Evolutionary conservation across 2,888 invertebrate genomes (phyloP), one percentile per base, ranked within the genome.

Genomic region (Himalopsyche anomala): DNA sequence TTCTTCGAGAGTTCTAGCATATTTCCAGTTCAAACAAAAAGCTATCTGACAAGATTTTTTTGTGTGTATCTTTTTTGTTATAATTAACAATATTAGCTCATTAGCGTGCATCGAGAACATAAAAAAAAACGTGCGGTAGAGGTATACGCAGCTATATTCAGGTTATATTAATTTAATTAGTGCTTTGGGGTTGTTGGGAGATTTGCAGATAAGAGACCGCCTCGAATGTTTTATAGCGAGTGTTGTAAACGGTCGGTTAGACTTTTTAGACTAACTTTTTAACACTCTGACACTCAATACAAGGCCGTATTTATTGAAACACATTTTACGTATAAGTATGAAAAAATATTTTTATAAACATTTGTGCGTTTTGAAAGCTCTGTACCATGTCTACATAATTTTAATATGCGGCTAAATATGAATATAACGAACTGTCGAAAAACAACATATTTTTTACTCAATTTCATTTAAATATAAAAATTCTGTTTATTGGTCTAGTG

Each of bases 161-260:
- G 80, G 55, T 80, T 86, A 83, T 86, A 87, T 87, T 86, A 87
- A 87, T 86, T 87, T 87, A 87, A 87, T 87, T 87, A 87, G 84
- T 51, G 84, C 86, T 80, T 45, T 56, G 85, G 87, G 86, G 84
- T 87, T 80, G 83, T 62, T 80, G 45, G 19, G 80, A 86, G 86
- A 82, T 81, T 54, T 19, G 69, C 83, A 54, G 87, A 87, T 87
- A 87, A 87, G 84, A 45, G 36, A n/a, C 51, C 11, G 54, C 62
- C 62, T 62, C 62, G 62, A 62, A 62, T 62, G 62, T 62, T 62
- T 62, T 62, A 62, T 62, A 62, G 62, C 62, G 62, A 62, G 19
- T 62, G 62, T 62, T 62, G 62, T 62, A 62, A 62, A 62, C 19
- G 62, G 19, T 28, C 62, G 62, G 62, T 19, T 62, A 62, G 62